Evolutionary conservation across 2,113 vertebrate genomes (phyloP).

Genomic region (Siniperca chuatsi): DNA sequence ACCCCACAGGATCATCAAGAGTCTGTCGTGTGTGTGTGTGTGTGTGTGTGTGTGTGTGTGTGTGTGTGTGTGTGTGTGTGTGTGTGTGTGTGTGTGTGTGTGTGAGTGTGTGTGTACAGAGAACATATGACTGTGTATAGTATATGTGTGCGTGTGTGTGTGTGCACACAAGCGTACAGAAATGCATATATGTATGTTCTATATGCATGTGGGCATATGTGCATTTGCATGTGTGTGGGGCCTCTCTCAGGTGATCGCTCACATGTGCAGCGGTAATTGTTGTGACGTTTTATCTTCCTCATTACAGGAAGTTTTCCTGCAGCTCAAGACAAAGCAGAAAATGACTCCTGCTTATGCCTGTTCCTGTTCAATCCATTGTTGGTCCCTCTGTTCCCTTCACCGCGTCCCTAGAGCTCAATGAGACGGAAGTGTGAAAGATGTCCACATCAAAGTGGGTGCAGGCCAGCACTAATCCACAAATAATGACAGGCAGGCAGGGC

Average conservation of each 20-base stretch:
- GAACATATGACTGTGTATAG: not conserved
- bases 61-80: not conserved
- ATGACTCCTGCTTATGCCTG: slow-evolving; percentile 42
- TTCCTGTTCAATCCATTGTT: slow-evolving; percentile 45
- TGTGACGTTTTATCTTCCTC: slow-evolving; percentile 52
- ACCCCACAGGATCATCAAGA: slow-evolving; percentile 45
- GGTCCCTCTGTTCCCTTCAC: slow-evolving; percentile 35
- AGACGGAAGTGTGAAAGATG: slow-evolving; percentile 75
- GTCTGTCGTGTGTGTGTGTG: not conserved
- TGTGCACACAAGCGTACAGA: not conserved
- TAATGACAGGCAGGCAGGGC: slow-evolving; percentile 74
- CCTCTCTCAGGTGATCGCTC: slow-evolving; percentile 53
- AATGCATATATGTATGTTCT: slow-evolving; percentile 40
- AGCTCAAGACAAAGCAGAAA: slow-evolving; percentile 57
- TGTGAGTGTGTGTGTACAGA: not conserved
- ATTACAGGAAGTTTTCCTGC: slow-evolving; percentile 62
- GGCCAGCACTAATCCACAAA: slow-evolving; percentile 82
- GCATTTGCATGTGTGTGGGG: slow-evolving; percentile 50
- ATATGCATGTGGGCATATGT: slow-evolving; percentile 41
- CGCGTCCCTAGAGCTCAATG: slow-evolving; percentile 50
- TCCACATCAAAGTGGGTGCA: slow-evolving; percentile 74
- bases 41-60: not conserved
- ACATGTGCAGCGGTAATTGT: slow-evolving; percentile 58
- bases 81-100: not conserved
- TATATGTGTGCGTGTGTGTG: not conserved